Conservation (phyloP, 2,888 invertebrate genomes). For the Nomada fucata region DNA sequence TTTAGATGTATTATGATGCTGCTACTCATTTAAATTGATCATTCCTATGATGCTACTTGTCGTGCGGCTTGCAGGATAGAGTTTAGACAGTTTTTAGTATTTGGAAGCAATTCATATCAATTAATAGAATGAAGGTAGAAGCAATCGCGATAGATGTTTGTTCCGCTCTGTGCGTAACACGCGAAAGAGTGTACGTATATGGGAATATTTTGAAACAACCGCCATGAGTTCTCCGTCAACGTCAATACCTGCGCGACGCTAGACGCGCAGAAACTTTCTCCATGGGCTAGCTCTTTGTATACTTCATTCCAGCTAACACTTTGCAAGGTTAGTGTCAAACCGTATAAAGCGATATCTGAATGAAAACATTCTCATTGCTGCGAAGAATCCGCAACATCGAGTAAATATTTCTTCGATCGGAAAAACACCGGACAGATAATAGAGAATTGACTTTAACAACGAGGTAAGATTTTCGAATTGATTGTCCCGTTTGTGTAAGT, state of each 20-base stretch:
- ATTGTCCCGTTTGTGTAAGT: background rate
- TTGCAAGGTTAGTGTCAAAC: conserved; percentile 32
- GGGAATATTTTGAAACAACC: conserved; percentile 55
- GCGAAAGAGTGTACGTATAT: conserved; percentile 10
- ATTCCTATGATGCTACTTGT: background rate
- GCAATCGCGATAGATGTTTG: background rate
- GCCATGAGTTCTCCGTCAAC: conserved; percentile 47
- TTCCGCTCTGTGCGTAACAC: background rate
- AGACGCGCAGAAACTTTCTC: conserved; percentile 66
- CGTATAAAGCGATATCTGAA: conserved; percentile 10
- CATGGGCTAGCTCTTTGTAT: conserved; percentile 48
- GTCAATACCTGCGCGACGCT: conserved; percentile 72
- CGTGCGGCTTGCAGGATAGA: background rate
- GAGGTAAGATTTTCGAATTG: too few relatives aligned
- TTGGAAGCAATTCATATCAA: background rate
- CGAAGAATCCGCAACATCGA: background rate
- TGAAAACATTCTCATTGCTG: background rate
- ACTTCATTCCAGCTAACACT: conserved; percentile 56
- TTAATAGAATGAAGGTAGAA: background rate
- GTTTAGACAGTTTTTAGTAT: background rate
- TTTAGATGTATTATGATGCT: background rate
- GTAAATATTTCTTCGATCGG: background rate
- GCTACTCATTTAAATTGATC: background rate
- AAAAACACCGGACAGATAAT: background rate
- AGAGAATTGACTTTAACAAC: background rate